Base-by-base conservation (phyloP, 2,888 invertebrate species). In the Elmis aenea region DNA sequence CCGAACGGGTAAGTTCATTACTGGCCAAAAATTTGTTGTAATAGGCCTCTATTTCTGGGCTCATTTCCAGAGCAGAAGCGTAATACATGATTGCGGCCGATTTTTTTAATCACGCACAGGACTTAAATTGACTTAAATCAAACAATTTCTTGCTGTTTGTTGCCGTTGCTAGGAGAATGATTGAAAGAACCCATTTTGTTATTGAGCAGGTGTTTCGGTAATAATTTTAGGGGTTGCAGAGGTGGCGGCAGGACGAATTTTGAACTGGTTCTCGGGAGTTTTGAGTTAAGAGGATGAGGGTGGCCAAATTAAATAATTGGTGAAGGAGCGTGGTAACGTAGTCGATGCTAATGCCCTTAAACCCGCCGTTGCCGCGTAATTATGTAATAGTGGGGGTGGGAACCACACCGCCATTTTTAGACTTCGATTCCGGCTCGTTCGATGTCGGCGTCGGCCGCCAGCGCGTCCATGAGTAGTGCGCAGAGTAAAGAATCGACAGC, bases 1-100 rank as follows among this genome's bases (percentile, higher is more conserved):
- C 77, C 13, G 76, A 76, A 56, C 75, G 66, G 22, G 70, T 69
- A 24, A 76, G 57, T 52, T 78, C 76, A 13, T 41, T 38, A 16
- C 30, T 38, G n/a, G 42, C 37, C 29, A 36, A 21, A 18, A 45
- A 16, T 23, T 11, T 23, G 5, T 42, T 35, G 11, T 34, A 46
- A 20, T 37, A 44, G 3, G 20, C 27, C 16, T 9, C 12, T 23
- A 36, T 26, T 33, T 36, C 33, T 3, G 36, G 33, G 10, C 21
- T 21, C 38, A 42, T 33, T 3, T 6, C 13, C 5, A 3, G 3
- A 4, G n/a, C 4, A 10, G 10, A 11, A 10, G 6, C 14, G 13
- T n/a, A n/a, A n/a, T n/a, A n/a, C n/a, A n/a, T n/a, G n/a, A n/a
- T n/a, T n/a, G n/a, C n/a, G n/a, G n/a, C n/a, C n/a, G n/a, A n/a